Conservation (phyloP, 2,888 invertebrate species). For the Campopleginae sp. region DNA sequence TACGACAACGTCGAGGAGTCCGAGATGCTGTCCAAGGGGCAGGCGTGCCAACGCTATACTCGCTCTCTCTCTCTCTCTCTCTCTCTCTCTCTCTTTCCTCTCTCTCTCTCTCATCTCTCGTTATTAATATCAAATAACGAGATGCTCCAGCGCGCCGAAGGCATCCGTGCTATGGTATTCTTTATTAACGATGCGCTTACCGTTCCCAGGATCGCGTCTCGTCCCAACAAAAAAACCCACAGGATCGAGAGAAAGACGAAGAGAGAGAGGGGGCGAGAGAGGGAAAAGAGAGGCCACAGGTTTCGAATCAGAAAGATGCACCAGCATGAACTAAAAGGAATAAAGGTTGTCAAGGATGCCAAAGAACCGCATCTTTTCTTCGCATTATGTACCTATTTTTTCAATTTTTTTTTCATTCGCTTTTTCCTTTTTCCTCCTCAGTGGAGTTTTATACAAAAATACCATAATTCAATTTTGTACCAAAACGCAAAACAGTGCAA, state of each 20-base stretch:
- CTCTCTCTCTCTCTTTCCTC: too few species aligned
- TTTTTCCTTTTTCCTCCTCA: not conserved
- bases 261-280: constrained; percentile 20
- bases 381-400: constrained; percentile 20
- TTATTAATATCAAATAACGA: constrained; percentile 84
- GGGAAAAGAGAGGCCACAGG: constrained; percentile 22
- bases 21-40: constrained; percentile 56
- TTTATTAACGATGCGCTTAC: constrained; percentile 82
- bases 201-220: constrained; percentile 70
- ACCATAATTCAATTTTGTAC: not conserved
- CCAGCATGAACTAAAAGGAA: constrained; percentile 41
- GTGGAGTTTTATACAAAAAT: not conserved
- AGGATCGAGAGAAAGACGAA: constrained; percentile 29
- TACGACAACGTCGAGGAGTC: constrained; percentile 62
- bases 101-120: constrained; percentile 67
- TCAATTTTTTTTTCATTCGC: not conserved
- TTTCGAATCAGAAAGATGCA: constrained; percentile 45
- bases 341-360: constrained; percentile 1
- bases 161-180: constrained; percentile 81
- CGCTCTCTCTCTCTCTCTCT: too few species aligned
- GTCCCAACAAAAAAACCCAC: constrained; percentile 66
- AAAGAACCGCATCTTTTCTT: constrained; percentile 46
- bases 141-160: constrained; percentile 78
- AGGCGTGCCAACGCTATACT: constrained; percentile 61
- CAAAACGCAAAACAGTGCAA: not conserved